Evolutionary conservation across 2,888 invertebrate genomes (phyloP).

Genomic region (Gastrophysa polygoni): DNA sequence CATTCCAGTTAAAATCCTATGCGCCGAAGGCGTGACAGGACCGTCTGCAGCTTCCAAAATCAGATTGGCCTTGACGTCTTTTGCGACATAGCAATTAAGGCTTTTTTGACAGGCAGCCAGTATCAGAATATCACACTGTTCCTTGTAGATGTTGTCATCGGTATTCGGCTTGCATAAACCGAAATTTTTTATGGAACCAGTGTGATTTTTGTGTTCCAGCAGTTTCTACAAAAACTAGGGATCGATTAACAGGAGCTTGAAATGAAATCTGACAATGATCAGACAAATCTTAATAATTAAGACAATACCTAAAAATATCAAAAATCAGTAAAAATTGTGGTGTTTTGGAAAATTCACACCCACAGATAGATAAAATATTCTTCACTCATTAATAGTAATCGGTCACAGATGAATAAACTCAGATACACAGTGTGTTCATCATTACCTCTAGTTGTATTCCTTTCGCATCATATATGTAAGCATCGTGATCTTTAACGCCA

Average conservation of each 20-base stretch:
- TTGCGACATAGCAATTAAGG: conserved; percentile 49
- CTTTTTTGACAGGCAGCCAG: conserved; percentile 51
- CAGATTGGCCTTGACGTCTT: conserved; percentile 51
- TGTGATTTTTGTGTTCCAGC: conserved; percentile 41
- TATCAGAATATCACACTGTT: conserved; percentile 52
- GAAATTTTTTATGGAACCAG: conserved; percentile 44
- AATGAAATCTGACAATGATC: no score
- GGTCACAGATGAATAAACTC: no score
- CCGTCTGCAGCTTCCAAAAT: conserved; percentile 53
- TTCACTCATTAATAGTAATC: no score
- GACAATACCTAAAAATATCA: no score
- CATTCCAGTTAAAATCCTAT: conserved; percentile 48
- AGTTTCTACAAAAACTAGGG: conserved; percentile 46
- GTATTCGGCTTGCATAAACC: conserved; percentile 39
- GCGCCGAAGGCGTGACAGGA: conserved; percentile 51
- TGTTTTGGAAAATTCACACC: no score
- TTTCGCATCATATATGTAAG: conserved; percentile 46
- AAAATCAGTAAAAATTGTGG: no score
- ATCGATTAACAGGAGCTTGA: no score
- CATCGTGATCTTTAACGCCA: conserved; percentile 52
- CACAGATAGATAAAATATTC: no score
- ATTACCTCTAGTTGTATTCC: conserved; percentile 46
- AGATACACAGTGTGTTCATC: not conserved
- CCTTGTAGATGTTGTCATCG: conserved; percentile 44
- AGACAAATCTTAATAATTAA: no score